Evolutionary conservation across 2,113 vertebrate genomes (phyloP), one percentile per base, ranked within the genome.

Genomic region (Mugil cephalus): DNA sequence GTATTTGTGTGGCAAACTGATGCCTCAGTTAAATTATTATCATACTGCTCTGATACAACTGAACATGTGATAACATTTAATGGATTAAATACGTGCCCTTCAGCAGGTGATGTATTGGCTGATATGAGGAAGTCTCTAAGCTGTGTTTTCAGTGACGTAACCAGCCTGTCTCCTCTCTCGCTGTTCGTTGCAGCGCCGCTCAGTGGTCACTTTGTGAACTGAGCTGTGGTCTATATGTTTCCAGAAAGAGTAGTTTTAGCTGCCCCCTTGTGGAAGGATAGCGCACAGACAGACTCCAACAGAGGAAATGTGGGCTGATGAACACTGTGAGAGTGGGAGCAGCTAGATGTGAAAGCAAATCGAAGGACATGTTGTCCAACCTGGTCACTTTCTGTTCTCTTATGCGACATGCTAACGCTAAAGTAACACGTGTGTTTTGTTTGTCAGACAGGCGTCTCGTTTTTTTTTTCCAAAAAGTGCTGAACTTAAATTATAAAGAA

Each of bases 191-290:
- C 70, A 87, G 75, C 46, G 60, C 82, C 85, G 18, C 66, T 19
- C 38, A 69, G 78, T 80, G 91, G 87, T 63, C 18, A 55, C 4
- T 51, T 58, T 2, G 3, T 51, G 59, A 88, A 84, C 45, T 86
- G 47, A 55, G 4, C 21, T 17, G 4, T 34, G 15, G 8, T n/a
- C 12, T 39, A 47, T 1, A 0, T 54, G n/a, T 68, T 39, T 10
- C 10, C 13, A 39, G n/a, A 1, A 14, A 38, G 34, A 8, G 2
- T 13, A 4, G 14, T 30, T 68, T 80, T 65, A 71, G 40, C 56
- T 75, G 82, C 78, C 81, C 54, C 52, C 87, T 21, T 55, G 61
- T 87, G 71, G 69, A 66, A 56, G 36, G 42, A 69, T 8, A 10
- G 8, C 12, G 35, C 0, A n/a, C 6, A 18, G 50, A 56, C 15